Percentiles rank a stretch among this genome's conserved stretches.
Conservation (phyloP, 2,797 vertebrate genomes). For the Sebastes wilsoni region DNA sequence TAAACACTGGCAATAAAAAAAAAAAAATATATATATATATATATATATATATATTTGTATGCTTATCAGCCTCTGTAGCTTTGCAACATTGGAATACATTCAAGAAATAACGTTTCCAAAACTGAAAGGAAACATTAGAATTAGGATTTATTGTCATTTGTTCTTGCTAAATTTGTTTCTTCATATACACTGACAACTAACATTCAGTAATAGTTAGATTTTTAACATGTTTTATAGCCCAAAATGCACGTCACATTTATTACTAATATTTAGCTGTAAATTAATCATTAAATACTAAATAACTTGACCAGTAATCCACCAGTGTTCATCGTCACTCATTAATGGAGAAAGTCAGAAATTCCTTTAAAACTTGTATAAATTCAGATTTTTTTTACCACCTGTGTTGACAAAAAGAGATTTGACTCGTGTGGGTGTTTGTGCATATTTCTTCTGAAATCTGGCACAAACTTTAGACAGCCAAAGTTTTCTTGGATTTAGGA, state of each 20-base stretch:
- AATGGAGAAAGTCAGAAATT: not conserved
- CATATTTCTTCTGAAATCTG: slow-evolving; percentile 32
- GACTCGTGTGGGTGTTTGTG: slow-evolving; percentile 19
- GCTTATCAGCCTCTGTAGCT: not conserved
- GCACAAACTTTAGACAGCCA: slow-evolving; percentile 17
- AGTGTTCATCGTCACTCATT: not conserved
- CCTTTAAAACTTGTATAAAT: not conserved
- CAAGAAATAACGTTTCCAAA: not conserved
- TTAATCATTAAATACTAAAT: not conserved
- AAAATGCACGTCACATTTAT: not conserved
- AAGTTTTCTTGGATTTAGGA: slow-evolving; percentile 31
- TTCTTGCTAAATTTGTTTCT: not conserved
- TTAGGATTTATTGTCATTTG: not conserved
- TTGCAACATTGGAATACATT: not conserved
- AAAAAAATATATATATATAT: not conserved
- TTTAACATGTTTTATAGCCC: not conserved
- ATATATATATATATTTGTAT: not conserved
- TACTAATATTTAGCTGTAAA: not conserved
- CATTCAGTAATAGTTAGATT: not conserved
- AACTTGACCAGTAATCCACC: not conserved
- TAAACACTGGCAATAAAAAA: slow-evolving; percentile 10
- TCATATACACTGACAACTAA: not conserved
- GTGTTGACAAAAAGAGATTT: slow-evolving; percentile 9
- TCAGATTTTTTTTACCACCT: slow-evolving; percentile 29
- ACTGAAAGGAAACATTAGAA: not conserved